Evolutionary conservation across 1,140 invertebrate genomes (phyloP).

Genomic region (Archivesica marissinica): DNA sequence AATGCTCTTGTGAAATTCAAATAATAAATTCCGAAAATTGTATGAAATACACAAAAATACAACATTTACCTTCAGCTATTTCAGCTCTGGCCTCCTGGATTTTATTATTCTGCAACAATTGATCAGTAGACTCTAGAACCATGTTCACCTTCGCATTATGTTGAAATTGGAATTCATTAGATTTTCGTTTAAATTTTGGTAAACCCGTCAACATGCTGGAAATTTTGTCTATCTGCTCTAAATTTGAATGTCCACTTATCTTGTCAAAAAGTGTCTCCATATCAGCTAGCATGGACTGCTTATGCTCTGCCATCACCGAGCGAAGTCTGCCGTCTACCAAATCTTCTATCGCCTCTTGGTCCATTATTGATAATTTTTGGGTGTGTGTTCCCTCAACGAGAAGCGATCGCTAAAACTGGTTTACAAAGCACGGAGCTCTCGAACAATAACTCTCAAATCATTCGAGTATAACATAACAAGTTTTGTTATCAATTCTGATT

Average conservation of each 20-base stretch:
- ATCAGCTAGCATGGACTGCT: slow-evolving; percentile 1
- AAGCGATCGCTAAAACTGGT: no score
- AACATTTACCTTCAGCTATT: background rate
- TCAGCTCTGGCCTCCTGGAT: background rate
- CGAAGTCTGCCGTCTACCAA: background rate
- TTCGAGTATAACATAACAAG: no score
- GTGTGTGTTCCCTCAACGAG: no score
- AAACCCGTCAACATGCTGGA: slow-evolving; percentile 25
- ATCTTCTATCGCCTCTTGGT: background rate
- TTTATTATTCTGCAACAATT: background rate
- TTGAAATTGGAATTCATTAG: background rate
- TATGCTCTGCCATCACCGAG: background rate
- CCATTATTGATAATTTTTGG: background rate
- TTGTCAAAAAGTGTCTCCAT: slow-evolving; percentile 27
- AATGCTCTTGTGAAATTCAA: no score
- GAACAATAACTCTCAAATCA: no score
- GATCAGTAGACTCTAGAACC: background rate
- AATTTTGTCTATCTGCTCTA: slow-evolving; percentile 4
- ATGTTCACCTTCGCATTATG: background rate
- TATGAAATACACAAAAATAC: no score
- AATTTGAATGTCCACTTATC: slow-evolving; percentile 34
- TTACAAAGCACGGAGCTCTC: no score
- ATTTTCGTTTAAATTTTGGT: slow-evolving; percentile 32
- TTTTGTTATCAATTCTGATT: no score
- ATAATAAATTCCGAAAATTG: no score